Evolutionary conservation across 2,888 invertebrate species (phyloP).

Genomic region (Resseliella maxima): DNA sequence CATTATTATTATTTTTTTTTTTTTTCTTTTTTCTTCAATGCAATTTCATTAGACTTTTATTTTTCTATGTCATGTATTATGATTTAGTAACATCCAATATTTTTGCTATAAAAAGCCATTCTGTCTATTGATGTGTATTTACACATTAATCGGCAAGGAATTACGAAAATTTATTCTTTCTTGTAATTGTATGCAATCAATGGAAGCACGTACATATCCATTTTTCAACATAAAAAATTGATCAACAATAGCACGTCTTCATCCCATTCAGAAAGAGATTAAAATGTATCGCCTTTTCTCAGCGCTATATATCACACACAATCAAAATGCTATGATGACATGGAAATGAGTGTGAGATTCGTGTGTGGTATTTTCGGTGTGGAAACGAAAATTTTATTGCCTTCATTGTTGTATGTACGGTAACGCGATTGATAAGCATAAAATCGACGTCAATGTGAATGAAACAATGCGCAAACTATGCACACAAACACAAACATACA

Average conservation of each 20-base stretch:
- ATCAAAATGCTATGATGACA: not conserved
- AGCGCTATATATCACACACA: not conserved
- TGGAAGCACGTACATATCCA: not conserved
- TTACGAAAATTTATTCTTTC: not conserved
- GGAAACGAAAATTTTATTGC: too few species aligned
- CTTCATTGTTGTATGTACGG: not conserved
- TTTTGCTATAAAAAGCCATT: not conserved
- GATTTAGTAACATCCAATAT: not conserved
- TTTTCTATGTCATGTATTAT: slow-evolving; percentile 25
- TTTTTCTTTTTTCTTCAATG: too few species aligned
- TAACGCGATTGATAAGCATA: not conserved
- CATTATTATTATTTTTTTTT: too few species aligned
- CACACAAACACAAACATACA: too few species aligned
- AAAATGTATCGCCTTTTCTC: not conserved
- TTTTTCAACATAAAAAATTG: not conserved
- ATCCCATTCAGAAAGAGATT: slow-evolving; percentile 8
- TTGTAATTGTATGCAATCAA: not conserved
- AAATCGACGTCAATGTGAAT: not conserved
- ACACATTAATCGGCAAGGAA: not conserved
- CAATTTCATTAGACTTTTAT: slow-evolving; percentile 6
- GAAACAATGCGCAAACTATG: not conserved
- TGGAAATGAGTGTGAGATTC: not conserved
- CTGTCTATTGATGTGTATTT: not conserved
- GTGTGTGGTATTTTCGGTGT: not conserved
- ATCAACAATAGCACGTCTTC: not conserved